These are phyloP conservation scores for Egretta garzetta DNA, from an alignment of 2,113 vertebrate genomes.

Conservation along the genomic window DNA sequence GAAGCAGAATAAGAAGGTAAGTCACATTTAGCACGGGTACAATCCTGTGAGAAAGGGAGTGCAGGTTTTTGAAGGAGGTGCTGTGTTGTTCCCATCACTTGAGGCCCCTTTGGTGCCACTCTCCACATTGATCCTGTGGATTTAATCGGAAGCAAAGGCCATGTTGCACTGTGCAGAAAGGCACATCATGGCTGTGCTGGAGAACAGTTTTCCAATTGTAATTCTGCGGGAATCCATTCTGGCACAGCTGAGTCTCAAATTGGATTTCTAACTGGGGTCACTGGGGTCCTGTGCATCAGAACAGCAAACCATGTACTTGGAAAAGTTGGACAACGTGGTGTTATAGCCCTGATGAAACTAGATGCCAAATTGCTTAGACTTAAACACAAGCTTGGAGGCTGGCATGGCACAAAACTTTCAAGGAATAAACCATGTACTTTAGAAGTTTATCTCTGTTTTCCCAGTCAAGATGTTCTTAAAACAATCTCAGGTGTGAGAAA, in stretches of 20 bases:
- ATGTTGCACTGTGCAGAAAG: not conserved
- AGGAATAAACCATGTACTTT: not conserved
- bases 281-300: not conserved
- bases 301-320: not conserved
- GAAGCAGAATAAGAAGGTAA: not conserved
- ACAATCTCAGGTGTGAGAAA: not conserved
- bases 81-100: not conserved
- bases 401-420: not conserved
- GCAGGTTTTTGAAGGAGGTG: not conserved
- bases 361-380: not conserved
- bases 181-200: fast-evolving
- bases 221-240: not conserved
- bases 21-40: not conserved
- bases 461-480: not conserved
- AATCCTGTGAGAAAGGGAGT: not conserved
- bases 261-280: not conserved
- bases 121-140: not conserved
- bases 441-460: not conserved
- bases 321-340: not conserved
- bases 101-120: not conserved
- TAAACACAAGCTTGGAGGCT: not conserved
- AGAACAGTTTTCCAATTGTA: not conserved
- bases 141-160: not conserved
- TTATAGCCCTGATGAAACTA: not conserved
- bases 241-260: not conserved